Percentiles rank a stretch among this genome's conserved stretches.
Conservation (phyloP, 2,113 vertebrate genomes). For the Stegastes partitus region DNA sequence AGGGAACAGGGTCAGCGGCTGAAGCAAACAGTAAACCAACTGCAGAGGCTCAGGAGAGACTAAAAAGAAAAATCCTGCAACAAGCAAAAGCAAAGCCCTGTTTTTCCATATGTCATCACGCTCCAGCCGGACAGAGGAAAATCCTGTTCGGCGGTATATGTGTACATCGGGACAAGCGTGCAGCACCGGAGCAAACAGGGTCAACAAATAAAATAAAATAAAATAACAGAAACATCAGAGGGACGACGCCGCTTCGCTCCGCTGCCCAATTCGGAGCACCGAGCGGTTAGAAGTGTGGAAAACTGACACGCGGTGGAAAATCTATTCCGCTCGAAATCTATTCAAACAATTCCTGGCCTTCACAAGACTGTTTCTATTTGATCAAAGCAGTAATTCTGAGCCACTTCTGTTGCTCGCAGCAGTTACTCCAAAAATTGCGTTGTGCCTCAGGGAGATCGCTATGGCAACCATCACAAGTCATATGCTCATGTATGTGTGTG, state of each 20-base stretch:
- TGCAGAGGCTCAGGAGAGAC: not conserved
- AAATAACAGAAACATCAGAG: not conserved
- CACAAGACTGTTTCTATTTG: slow-evolving; percentile 27
- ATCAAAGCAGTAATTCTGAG: slow-evolving; percentile 45
- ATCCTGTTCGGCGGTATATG: not conserved
- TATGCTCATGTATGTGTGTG: slow-evolving; percentile 21
- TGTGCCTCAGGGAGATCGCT: slow-evolving; percentile 67
- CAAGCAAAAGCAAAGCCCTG: not conserved
- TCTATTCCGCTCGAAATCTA: slow-evolving; percentile 14
- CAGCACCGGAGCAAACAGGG: not conserved
- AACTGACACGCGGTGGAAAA: slow-evolving; percentile 4
- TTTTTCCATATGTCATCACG: not conserved
- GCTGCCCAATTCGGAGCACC: not conserved
- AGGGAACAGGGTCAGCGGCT: not conserved
- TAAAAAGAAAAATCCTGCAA: not conserved
- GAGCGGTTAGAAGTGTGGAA: not conserved
- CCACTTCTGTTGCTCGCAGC: slow-evolving; percentile 45
- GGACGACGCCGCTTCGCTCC: not conserved
- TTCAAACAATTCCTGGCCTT: slow-evolving; percentile 20
- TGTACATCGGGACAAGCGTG: not conserved
- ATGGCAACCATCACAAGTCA: slow-evolving; percentile 74
- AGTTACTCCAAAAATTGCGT: slow-evolving; percentile 66
- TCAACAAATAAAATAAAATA: not conserved
- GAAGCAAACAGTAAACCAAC: not conserved
- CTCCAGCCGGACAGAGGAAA: not conserved